Conservation (phyloP, 2,113 vertebrate species). For the Antechinus stuartii region DNA sequence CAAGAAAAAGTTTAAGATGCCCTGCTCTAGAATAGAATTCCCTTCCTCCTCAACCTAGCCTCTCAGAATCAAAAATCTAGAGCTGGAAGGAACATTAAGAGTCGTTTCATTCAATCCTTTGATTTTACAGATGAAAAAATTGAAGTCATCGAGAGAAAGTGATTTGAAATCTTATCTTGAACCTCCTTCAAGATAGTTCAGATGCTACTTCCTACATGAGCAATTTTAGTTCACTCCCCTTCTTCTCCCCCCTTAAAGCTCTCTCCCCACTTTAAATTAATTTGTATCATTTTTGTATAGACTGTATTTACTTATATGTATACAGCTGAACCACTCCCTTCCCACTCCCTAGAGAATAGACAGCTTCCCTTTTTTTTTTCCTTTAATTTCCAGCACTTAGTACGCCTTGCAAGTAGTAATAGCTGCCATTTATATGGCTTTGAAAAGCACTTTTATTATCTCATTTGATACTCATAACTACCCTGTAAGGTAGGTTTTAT, state of each 20-base stretch:
- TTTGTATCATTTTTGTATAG: not conserved
- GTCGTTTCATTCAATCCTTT: not conserved
- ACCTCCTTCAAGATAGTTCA: not conserved
- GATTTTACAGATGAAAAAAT: not conserved
- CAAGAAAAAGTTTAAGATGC: too few relatives aligned
- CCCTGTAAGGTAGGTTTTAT: not conserved
- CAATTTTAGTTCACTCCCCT: not conserved
- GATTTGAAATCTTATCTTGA: not conserved
- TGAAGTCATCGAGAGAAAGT: not conserved
- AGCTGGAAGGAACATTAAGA: not conserved
- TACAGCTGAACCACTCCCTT: not conserved
- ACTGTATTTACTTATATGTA: not conserved
- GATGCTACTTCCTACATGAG: not conserved
- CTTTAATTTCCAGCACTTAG: not conserved
- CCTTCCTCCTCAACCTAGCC: not conserved
- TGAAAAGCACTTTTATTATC: not conserved
- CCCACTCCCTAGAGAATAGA: not conserved
- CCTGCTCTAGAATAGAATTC: not conserved
- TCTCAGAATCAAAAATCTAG: not conserved
- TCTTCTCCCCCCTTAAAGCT: not conserved
- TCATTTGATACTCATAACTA: not conserved
- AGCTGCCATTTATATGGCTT: not conserved
- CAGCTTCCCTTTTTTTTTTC: not conserved
- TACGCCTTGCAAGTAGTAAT: not conserved
- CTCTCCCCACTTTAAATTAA: not conserved